Evolutionary conservation across 2,888 invertebrate genomes (phyloP), one percentile per base, ranked within the genome.

Genomic region (Chloroclysta siterata): DNA sequence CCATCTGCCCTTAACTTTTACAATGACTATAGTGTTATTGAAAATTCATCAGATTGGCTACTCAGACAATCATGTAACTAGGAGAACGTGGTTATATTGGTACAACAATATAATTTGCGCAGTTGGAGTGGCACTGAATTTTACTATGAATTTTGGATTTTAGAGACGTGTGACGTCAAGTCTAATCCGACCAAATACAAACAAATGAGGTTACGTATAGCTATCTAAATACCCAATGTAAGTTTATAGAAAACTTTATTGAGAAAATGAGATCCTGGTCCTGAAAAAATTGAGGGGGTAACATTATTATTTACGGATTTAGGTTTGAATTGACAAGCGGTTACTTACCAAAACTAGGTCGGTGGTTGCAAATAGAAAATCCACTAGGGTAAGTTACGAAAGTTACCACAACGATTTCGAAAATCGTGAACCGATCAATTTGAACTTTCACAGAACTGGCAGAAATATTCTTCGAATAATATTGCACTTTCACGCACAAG

Each of bases 151-250:
- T 58, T 66, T 70, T 61, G 33, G 17, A 52, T 53, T 62, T 50
- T 50, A 54, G 41, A 61, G 33, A 28, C 13, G n/a, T 55, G 8
- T 69, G 71, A 71, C 71, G 60, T 67, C 17, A 62, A 36, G 55
- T 67, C 13, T 65, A 41, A 55, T 0, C 54, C 63, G 59, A 56
- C 63, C 44, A 7, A 59, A 39, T 39, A 22, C 28, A 17, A 8
- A 28, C 8, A 7, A 42, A 14, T 42, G 7, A 63, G 59, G 54
- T 63, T 59, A 59, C 33, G 22, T 58, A 15, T 50, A 41, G 13
- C 48, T 29, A 57, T 15, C 5, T 46, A 11, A 10, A 17, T 46
- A 11, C 17, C 17, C 17, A 46, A 17, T 3, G 3, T 17, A 15
- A 10, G 17, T 17, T 28, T 48, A 5, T 0, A 5, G n/a, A 11